phyloP scores from a whole-genome alignment of 2,888 invertebrate species.

The Heteropelma amictum region DNA sequence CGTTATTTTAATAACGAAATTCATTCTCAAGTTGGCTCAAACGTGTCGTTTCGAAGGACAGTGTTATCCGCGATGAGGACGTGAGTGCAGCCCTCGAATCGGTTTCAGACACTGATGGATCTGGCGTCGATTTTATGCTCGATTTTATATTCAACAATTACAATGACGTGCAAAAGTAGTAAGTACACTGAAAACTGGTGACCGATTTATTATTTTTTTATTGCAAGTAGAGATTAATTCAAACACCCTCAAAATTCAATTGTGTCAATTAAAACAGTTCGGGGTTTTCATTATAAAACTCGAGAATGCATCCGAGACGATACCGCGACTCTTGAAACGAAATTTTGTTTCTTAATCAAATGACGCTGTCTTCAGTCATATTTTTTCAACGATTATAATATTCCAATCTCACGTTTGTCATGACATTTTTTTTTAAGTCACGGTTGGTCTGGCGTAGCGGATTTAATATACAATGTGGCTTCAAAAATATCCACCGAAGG shows the following conservation, averaged over 20 bases:
- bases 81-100: slow-evolving; percentile 70
- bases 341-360: no score
- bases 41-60: slow-evolving; percentile 40
- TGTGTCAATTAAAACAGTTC: no score
- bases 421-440: slow-evolving; percentile 52
- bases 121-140: slow-evolving; percentile 62
- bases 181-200: slow-evolving; percentile 58
- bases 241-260: not conserved
- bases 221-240: not conserved
- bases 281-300: no score
- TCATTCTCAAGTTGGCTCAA: slow-evolving; percentile 55
- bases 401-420: no score
- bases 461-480: slow-evolving; percentile 61
- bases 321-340: no score
- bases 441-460: slow-evolving; percentile 63
- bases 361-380: not conserved
- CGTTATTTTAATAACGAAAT: not conserved
- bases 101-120: slow-evolving; percentile 69
- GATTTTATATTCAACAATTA: slow-evolving; percentile 61
- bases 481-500: slow-evolving; percentile 53
- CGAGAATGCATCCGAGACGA: no score
- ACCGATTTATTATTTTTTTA: not conserved
- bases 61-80: slow-evolving; percentile 74
- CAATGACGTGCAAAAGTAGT: slow-evolving; percentile 60
- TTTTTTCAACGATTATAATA: not conserved